Evolutionary conservation across 1,140 invertebrate species (phyloP).

Genomic region (Hetaerina americana): DNA sequence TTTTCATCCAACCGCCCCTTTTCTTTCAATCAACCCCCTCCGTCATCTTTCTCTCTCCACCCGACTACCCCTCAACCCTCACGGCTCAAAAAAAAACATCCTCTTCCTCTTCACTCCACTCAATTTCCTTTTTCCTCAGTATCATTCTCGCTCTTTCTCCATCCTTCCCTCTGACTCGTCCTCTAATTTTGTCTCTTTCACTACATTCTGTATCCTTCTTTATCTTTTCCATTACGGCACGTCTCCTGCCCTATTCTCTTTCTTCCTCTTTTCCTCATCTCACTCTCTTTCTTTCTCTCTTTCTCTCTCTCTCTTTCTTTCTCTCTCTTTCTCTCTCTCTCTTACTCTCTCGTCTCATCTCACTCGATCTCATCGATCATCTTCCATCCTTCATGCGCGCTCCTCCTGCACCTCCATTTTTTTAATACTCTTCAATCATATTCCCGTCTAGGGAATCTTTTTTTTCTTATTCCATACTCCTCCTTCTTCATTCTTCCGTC

Average conservation of each 20-base stretch:
- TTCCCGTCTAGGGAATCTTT: neutral
- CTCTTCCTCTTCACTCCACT: too few species aligned
- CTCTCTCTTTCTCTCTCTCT: neutral
- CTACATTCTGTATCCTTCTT: too few species aligned
- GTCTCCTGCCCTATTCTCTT: too few species aligned
- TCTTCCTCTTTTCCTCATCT: too few species aligned
- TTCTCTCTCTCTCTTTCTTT: neutral
- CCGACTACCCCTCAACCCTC: too few species aligned
- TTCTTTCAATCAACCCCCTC: neutral
- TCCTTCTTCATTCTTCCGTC: neutral
- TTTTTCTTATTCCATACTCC: neutral
- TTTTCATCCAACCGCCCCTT: neutral
- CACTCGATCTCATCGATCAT: neutral
- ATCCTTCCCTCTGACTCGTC: neutral
- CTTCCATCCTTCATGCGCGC: neutral
- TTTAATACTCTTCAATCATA: slow-evolving; percentile 1
- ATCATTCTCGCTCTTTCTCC: neutral
- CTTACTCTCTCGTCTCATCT: neutral
- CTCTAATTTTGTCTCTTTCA: neutral
- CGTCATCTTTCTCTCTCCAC: too few species aligned
- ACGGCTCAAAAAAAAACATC: too few species aligned
- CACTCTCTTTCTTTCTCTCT: neutral
- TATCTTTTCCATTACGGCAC: too few species aligned
- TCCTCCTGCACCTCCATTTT: neutral
- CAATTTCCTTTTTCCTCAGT: neutral